phyloP scores from a whole-genome alignment of 2,888 invertebrate genomes.

The Hyposoter dolosus region DNA sequence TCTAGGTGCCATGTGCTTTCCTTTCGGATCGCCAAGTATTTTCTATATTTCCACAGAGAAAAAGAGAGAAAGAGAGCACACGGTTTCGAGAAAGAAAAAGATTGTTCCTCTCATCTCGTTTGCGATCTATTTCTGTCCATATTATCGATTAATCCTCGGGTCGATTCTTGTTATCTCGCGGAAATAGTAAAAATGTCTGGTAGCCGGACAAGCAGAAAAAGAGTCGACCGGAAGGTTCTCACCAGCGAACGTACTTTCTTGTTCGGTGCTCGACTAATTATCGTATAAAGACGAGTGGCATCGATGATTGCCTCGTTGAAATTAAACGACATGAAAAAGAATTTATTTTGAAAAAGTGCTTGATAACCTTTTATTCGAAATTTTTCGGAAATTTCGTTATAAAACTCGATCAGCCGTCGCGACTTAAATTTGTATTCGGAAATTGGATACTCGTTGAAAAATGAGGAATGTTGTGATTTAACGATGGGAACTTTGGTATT shows the following conservation, averaged over 20 bases:
- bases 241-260: background rate
- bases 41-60: background rate
- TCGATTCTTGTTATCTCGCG: constrained; percentile 29
- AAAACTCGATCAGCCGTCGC: background rate
- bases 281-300: background rate
- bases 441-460: background rate
- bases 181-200: constrained; percentile 20
- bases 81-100: constrained; percentile 2
- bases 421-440: background rate
- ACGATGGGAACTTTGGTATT: background rate
- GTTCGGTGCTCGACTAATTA: background rate
- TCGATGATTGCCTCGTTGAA: background rate
- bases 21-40: constrained; percentile 44
- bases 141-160: constrained; percentile 37
- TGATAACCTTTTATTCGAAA: background rate
- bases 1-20: constrained; percentile 51
- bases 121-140: constrained; percentile 16
- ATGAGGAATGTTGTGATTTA: background rate
- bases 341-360: background rate
- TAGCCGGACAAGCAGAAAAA: background rate
- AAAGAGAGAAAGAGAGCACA: background rate
- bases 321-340: background rate
- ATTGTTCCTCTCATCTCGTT: constrained; percentile 22
- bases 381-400: background rate
- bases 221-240: background rate